Base-by-base conservation (phyloP, 2,888 invertebrate genomes). In the Acanthoscelides obtectus region DNA sequence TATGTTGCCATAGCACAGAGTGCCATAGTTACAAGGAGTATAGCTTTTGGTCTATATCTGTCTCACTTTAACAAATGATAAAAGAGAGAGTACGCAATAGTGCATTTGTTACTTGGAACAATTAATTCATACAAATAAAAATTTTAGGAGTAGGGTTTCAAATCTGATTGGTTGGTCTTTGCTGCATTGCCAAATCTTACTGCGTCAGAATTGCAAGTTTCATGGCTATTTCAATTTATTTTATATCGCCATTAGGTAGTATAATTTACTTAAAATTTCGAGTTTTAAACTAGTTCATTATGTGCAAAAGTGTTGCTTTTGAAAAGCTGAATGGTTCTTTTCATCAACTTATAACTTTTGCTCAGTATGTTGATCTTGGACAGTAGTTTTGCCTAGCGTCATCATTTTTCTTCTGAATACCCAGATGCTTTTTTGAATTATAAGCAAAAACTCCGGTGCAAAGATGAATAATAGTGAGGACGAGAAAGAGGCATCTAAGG, bases 401-500 rank as follows among this genome's bases (percentile, higher is more conserved):
- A 25, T 25, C 6, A 25, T 3, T 25, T 25, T 25, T 25, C 4
- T 25, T 45, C 45, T 45, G 6, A 1, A 45, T 3, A 3, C 6
- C 25, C 25, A 25, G 25, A 67, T 72, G 25, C 22, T 71, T 68
- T 73, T 69, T 25, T 71, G 72, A 69, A 64, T 69, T 21, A 64
- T 64, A 68, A 71, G 22, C 25, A 66, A 68, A 66, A 70, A 69
- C 22, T 69, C 27, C 17, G 65, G 45, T 67, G 64, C 71, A 74
- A 83, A 77, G 71, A 86, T 86, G 86, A 85, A 85, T 82, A 84
- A 80, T 73, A 75, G 78, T 63, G 88, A 87, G 79, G 89, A 89
- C 78, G 88, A 89, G 78, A 88, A 89, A 79, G 87, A 88, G 77
- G 82, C 86, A 79, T 86, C 86, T 77, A 90, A 90, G 85, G 87